These are phyloP conservation scores for Atopsyche davidsoni DNA, from an alignment of 1,140 invertebrate genomes.

Conservation along the genomic window DNA sequence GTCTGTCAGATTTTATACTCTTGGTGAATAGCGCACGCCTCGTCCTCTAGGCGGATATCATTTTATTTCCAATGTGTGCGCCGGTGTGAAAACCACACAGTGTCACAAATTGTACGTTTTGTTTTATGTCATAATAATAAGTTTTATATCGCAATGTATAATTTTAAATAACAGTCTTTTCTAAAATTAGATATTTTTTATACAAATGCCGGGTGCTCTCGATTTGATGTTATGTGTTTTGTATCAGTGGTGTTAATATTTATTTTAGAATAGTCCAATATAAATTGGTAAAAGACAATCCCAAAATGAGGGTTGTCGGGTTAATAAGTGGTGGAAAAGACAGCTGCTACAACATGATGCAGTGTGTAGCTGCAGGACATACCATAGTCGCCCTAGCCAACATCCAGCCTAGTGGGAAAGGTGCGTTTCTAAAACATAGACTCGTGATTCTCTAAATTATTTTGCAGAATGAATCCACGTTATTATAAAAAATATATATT, in stretches of 20 bases:
- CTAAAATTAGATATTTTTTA: slow-evolving; percentile 19
- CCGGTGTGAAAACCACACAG: too few species aligned
- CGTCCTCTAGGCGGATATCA: too few species aligned
- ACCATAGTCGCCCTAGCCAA: slow-evolving; percentile 95
- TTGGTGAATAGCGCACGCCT: too few species aligned
- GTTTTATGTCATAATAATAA: too few species aligned
- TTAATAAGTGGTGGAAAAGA: slow-evolving; percentile 97
- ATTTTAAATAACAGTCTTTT: not conserved
- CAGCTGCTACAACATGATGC: slow-evolving; percentile 98
- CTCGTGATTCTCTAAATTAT: too few species aligned
- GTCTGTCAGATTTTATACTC: slow-evolving; percentile 1
- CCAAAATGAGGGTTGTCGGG: slow-evolving; percentile 79
- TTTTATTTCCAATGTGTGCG: too few species aligned
- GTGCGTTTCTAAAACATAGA: slow-evolving; percentile 45
- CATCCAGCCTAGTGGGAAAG: slow-evolving; percentile 80
- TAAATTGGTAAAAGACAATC: slow-evolving; percentile 17
- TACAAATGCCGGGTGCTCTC: slow-evolving; percentile 13
- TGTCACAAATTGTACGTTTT: too few species aligned
- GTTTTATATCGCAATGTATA: slow-evolving; percentile 6
- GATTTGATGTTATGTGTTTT: too few species aligned
- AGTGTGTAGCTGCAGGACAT: slow-evolving; percentile 93
- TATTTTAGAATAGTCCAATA: not conserved
- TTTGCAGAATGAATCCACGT: too few species aligned
- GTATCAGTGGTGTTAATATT: not conserved
- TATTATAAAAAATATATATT: too few species aligned